These are phyloP conservation scores for Barnardius zonarius DNA, from an alignment of 2,113 vertebrate species.

Conservation along the genomic window DNA sequence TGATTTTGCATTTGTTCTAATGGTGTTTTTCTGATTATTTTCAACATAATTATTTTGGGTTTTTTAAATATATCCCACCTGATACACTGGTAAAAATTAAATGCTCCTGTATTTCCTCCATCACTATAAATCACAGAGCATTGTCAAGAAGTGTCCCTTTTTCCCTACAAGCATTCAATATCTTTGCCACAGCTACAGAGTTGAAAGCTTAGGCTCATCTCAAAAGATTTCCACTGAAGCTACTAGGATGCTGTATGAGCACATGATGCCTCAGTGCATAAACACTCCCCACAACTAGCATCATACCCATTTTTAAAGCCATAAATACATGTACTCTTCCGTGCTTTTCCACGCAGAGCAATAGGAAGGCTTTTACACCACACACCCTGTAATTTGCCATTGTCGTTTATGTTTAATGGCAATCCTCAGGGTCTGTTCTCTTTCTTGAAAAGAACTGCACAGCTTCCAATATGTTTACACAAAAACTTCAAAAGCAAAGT, in stretches of 20 bases:
- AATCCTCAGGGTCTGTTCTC: background rate
- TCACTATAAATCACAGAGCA: background rate
- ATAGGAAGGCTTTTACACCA: background rate
- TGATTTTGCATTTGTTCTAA: background rate
- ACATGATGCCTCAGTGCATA: fast-evolving
- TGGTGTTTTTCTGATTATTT: background rate
- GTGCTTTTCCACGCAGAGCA: fast-evolving
- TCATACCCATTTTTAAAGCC: background rate
- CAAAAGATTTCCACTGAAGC: background rate
- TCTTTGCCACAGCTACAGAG: background rate
- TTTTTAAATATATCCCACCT: background rate
- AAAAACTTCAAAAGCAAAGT: background rate
- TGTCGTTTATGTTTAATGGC: background rate
- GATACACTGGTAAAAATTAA: background rate
- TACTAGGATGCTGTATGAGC: background rate
- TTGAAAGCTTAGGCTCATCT: background rate
- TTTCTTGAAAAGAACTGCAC: background rate
- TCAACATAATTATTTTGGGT: background rate
- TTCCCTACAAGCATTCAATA: background rate
- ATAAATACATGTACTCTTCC: background rate
- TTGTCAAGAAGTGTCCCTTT: background rate
- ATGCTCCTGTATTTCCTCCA: background rate
- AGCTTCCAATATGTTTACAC: background rate
- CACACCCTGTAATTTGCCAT: background rate
- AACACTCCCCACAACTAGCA: background rate